phyloP scores from a whole-genome alignment of 1,140 invertebrate genomes.

The Hestina assimilis region DNA sequence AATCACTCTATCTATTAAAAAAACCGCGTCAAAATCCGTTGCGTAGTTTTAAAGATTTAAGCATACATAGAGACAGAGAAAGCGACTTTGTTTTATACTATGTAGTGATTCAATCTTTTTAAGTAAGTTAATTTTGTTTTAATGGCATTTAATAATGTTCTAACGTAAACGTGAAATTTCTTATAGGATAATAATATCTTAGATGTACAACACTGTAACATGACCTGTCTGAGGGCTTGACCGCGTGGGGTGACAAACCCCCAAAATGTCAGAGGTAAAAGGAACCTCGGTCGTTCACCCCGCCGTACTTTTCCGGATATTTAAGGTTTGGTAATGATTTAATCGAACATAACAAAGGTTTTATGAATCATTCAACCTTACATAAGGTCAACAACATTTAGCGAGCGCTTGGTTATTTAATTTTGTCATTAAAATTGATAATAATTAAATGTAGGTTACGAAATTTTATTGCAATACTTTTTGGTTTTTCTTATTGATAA shows the following conservation, averaged over 20 bases:
- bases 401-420: not conserved
- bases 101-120: too few species aligned
- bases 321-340: constrained; percentile 9
- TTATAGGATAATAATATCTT: too few species aligned
- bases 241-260: constrained; percentile 13
- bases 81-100: too few species aligned
- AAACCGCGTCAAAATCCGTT: too few species aligned
- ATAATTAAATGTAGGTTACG: not conserved
- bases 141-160: too few species aligned
- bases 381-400: not conserved
- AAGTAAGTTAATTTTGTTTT: too few species aligned
- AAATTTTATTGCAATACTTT: too few species aligned
- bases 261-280: constrained; percentile 13
- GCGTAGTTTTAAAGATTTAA: too few species aligned
- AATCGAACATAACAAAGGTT: not conserved
- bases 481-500: too few species aligned
- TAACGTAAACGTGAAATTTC: too few species aligned
- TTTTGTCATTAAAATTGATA: not conserved
- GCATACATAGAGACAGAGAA: too few species aligned
- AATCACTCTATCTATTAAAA: too few species aligned
- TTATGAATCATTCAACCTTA: constrained; percentile 8
- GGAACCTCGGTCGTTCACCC: constrained; percentile 6
- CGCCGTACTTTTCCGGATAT: not conserved
- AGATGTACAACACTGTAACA: not conserved
- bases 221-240: not conserved